Evolutionary conservation across 2,888 invertebrate genomes (phyloP), one percentile per base, ranked within the genome.

Genomic region (Drosophila pullipes): DNA sequence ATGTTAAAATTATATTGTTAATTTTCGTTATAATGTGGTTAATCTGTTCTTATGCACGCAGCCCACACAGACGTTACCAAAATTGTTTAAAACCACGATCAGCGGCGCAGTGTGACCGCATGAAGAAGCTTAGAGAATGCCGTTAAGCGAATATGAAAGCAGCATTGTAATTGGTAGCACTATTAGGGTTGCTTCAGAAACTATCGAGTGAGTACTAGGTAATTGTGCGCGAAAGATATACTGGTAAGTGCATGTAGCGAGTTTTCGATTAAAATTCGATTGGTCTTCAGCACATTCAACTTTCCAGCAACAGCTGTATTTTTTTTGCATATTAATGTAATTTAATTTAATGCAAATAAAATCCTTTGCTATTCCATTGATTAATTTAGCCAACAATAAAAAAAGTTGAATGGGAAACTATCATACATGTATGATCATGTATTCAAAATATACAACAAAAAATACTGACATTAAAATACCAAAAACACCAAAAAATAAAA

Each of bases 381-480:
- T 7, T 2, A 11, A 25, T 57, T 28, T 6, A 9, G 13, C 1
- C n/a, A 13, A 4, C 13, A n/a, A 13, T 47, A 18, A 16, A 35
- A 31, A 16, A 6, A 9, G 25, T 39, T n/a, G 9, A 49, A 13
- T 10, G 3, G 22, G 7, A 52, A 44, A 54, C 60, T 53, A 54
- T 18, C 13, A 31, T 5, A 55, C 28, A 1, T 44, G 3, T 22
- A 22, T 31, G 59, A 69, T 63, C 68, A 52, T 33, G 6, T 13
- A 30, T 33, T 31, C 11, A 28, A 52, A 77, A 57, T 55, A 59
- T 39, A 25, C 11, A 16, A 25, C 16, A 3, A 2, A 44, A 52
- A 37, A 71, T 47, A 41, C 64, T 37, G 11, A 35, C 35, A 25
- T 2, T 25, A 47, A 55, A 67, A 72, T 63, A 69, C 59, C 44